These are phyloP conservation scores for Tethea ocularis DNA, from an alignment of 2,888 invertebrate species.

Conservation along the genomic window DNA sequence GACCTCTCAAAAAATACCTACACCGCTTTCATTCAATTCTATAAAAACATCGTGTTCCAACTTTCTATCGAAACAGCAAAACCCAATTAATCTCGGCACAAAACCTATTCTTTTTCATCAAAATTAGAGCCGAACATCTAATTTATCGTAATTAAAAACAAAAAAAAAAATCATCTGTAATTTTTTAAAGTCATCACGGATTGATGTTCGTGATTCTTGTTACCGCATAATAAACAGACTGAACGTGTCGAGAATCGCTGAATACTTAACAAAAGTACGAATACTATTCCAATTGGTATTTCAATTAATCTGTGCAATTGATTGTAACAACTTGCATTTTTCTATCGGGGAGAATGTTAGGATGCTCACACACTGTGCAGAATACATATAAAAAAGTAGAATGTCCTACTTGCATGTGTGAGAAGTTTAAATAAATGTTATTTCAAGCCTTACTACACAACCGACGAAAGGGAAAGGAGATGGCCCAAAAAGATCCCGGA, in stretches of 20 bases:
- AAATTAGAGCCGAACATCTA: not conserved
- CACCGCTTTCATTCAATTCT: not conserved
- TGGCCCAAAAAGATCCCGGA: no score
- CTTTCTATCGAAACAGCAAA: not conserved
- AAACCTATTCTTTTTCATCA: not conserved
- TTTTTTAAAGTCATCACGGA: not conserved
- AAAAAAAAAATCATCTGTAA: not conserved
- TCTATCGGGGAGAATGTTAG: not conserved
- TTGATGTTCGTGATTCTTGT: not conserved
- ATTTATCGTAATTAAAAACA: constrained; percentile 1
- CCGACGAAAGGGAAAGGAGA: no score
- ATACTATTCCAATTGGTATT: not conserved
- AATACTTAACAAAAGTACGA: not conserved
- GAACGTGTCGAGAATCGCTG: not conserved
- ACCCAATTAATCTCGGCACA: not conserved
- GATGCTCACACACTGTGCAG: not conserved
- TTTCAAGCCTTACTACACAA: no score
- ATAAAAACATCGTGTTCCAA: not conserved
- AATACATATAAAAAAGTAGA: not conserved
- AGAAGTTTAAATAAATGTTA: no score
- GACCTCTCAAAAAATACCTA: not conserved
- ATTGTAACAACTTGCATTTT: not conserved
- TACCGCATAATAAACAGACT: not conserved
- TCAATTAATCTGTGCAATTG: constrained; percentile 1
- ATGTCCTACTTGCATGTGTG: no score